Evolutionary conservation across 2,797 vertebrate species (phyloP).

Genomic region (Anguilla anguilla): DNA sequence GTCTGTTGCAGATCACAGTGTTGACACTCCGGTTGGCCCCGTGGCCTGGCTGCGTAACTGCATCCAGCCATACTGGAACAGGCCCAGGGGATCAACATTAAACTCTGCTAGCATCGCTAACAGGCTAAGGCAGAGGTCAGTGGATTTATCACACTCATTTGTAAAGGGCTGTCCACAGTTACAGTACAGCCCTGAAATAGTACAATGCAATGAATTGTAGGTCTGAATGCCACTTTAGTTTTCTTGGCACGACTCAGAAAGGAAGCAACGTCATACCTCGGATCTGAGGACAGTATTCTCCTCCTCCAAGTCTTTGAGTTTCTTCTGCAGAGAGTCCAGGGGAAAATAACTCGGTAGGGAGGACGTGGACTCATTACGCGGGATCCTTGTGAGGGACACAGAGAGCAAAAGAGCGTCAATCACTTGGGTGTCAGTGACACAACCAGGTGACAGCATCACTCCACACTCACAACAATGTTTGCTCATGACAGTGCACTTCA

Average conservation of each 20-base stretch:
- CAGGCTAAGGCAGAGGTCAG: not conserved
- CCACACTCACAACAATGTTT: not conserved
- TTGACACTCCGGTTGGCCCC: not conserved
- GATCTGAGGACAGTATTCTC: constrained; percentile 92
- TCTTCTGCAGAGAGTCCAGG: constrained; percentile 94
- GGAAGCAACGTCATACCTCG: constrained; percentile 73
- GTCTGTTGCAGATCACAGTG: not conserved
- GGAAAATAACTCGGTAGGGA: constrained; percentile 87
- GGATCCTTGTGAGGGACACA: constrained; percentile 71
- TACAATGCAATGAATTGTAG: not conserved
- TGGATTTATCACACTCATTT: not conserved
- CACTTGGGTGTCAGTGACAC: not conserved
- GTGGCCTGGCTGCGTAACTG: not conserved
- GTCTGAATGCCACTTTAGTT: not conserved
- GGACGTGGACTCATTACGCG: constrained; percentile 81
- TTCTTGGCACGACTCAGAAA: not conserved
- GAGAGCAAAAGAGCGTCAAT: not conserved
- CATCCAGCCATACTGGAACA: not conserved
- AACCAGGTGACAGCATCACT: not conserved
- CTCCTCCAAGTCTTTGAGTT: constrained; percentile 95
- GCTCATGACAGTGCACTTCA: not conserved
- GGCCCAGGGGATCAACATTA: not conserved
- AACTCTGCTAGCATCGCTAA: not conserved
- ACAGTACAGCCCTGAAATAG: not conserved
- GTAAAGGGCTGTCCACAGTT: not conserved